Base-by-base conservation (phyloP, 92 coral and sea anemone species). In the Actinostola sp. region DNA sequence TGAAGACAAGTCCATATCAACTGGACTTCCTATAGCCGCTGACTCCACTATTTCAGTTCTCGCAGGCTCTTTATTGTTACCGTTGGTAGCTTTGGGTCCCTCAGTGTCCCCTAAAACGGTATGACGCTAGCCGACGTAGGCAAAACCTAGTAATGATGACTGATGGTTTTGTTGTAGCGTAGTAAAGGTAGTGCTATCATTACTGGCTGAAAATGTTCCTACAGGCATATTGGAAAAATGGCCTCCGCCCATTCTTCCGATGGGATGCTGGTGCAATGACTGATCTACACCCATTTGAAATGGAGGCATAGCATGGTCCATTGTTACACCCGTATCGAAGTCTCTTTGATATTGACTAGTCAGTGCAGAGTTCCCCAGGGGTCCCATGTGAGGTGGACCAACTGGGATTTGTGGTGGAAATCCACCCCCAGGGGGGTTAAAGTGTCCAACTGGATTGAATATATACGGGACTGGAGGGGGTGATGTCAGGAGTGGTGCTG, bases 1-100 rank as follows among this genome's bases (percentile, higher is more conserved):
- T 2, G 96, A 83, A 0, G 97, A 91, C 96, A 93, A 78, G 38
- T 93, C 97, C 98, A 88, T 93, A 60, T 91, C 97, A 26, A 88
- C 71, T 8, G 97, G 95, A 45, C 83, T 71, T 0, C 4, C 14
- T 1, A 29, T 27, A 34, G 36, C 59, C 42, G 55, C 66, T 3
- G 73, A 16, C 7, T 66, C 74, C 29, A n/a, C 42, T 10, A 56
- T 32, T 7, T 68, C 62, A 32, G 7, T 35, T 31, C 24, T 36
- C 10, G 62, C 43, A 16, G 51, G 31, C 74, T 73, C 49, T 11
- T 46, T 35, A 14, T 49, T 61, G 16, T 24, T 44, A 26, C 67
- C 44, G 2, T 48, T 41, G 9, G 44, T 16, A 4, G 34, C 19
- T 75, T 75, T 75, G 41, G 81, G 81, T 13, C 33, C 49, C 27